Base-by-base conservation (phyloP, 2,888 invertebrate species). In the Anticlea derivata region DNA sequence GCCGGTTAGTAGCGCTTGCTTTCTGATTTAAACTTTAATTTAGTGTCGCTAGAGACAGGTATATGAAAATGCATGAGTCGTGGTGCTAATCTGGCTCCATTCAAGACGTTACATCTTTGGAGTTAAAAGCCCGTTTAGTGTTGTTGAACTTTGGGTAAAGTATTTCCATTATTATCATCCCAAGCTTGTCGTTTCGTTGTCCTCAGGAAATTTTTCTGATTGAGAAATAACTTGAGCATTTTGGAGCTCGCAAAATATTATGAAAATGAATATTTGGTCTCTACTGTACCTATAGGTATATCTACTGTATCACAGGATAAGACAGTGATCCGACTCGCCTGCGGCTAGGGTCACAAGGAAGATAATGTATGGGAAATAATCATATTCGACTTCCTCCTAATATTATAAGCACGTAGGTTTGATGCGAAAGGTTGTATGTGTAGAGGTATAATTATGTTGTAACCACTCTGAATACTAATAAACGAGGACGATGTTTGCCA, bases 221-320 rank as follows among this genome's bases (percentile, higher is more conserved):
- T 24, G n/a, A 23, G 8, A 13, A 29, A 24, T 37, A 8, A 17
- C 17, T 11, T 30, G 11, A 1, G 6, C 5, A 17, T 34, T 34
- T 34, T 34, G 7, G 11, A 35, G 11, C 35, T 24, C 10, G 6
- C 31, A 31, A 31, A 31, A 23, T 31, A n/a, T 41, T 11, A 33
- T 33, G 43, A 41, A 26, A 24, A 23, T 17, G 23, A 43, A 43
- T 43, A 26, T 33, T 5, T 13, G 24, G 23, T 13, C n/a, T n/a
- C n/a, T n/a, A n/a, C 5, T 41, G 7, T 12, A 23, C 12, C 39
- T 20, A 3, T 11, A 31, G n/a, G 7, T 12, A 12, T 30, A 12
- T 7, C n/a, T 13, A 13, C 30, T 20, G 11, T 27, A n/a, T 20
- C 22, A 44, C 22, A 7, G 30, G 30, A 27, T 27, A 35, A 27